Evolutionary conservation across 2,113 vertebrate genomes (phyloP).

Genomic region (Sinocyclocheilus grahami): DNA sequence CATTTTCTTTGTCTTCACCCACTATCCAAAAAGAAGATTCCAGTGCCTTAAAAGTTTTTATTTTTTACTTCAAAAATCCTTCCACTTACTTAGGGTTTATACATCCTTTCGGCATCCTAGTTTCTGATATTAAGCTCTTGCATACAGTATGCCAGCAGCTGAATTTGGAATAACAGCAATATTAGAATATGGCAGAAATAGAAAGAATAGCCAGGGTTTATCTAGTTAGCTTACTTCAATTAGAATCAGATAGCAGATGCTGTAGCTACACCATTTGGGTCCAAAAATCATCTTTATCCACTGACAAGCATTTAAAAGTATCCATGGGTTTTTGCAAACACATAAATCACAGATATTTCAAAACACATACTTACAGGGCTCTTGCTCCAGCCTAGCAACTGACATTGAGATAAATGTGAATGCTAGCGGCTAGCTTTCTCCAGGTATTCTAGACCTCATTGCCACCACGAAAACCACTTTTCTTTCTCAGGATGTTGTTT

Average conservation of each 20-base stretch:
- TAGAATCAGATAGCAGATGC: neutral
- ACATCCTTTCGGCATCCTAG: too few relatives aligned
- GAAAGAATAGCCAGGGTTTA: neutral
- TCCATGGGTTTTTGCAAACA: neutral
- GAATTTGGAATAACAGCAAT: neutral
- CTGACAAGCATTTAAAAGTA: neutral
- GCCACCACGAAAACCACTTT: neutral
- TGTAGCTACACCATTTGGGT: neutral
- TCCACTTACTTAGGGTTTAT: neutral
- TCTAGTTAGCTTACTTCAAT: neutral
- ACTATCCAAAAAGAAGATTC: neutral
- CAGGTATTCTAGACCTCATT: neutral
- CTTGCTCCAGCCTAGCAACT: neutral
- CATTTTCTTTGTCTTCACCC: neutral
- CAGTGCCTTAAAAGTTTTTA: slow-evolving; percentile 6
- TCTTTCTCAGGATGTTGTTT: neutral
- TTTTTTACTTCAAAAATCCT: neutral
- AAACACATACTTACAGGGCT: neutral
- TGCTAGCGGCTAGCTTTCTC: neutral
- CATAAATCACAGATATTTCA: neutral
- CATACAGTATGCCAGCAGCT: neutral
- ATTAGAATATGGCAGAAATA: neutral
- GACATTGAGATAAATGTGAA: neutral
- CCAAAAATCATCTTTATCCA: neutral
- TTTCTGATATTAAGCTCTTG: neutral